Evolutionary conservation across 2,113 vertebrate species (phyloP), one percentile per base, ranked within the genome.

Genomic region (Ia io): DNA sequence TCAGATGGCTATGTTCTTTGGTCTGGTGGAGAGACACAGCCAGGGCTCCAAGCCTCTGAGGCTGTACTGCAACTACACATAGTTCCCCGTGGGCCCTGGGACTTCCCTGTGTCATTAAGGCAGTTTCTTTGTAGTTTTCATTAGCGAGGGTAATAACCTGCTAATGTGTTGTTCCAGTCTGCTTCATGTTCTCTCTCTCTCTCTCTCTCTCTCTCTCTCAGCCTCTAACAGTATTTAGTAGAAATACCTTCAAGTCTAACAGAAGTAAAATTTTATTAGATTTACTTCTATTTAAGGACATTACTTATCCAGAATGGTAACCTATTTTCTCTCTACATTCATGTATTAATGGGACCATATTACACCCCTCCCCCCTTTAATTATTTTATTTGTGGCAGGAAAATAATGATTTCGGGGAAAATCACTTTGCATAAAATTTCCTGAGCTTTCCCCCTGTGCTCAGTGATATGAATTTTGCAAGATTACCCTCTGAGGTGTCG

Each of bases 81-180:
- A 17, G 69, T 16, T 73, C 30, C 17, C 63, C 8, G 59, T 20
- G 2, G 9, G 17, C 63, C 83, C 69, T 28, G 47, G 78, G 70
- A 47, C 65, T 56, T 78, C 47, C 73, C 47, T 40, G 23, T 30
- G 28, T 89, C 42, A 59, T 85, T 93, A 93, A 82, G 53, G 35
- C 20, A 5, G 63, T 93, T 88, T 93, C 74, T 94, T 86, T 76
- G 76, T 65, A 71, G 56, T 95, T 94, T 89, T 96, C 70, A 96
- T 95, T 94, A 95, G 73, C 23, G 0, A 69, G 25, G 37, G 83
- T 91, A 86, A 91, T 93, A 85, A 94, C 63, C 83, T 49, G 67
- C 47, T 94, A 94, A 90, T 95, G 37, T 78, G 61, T n/a, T 76
- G 9, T 80, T 95, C 40, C 71, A 92, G 82, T 90, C 59, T 89